Conservation (phyloP, 2,888 invertebrate species). For the Mechanitis messenoides region DNA sequence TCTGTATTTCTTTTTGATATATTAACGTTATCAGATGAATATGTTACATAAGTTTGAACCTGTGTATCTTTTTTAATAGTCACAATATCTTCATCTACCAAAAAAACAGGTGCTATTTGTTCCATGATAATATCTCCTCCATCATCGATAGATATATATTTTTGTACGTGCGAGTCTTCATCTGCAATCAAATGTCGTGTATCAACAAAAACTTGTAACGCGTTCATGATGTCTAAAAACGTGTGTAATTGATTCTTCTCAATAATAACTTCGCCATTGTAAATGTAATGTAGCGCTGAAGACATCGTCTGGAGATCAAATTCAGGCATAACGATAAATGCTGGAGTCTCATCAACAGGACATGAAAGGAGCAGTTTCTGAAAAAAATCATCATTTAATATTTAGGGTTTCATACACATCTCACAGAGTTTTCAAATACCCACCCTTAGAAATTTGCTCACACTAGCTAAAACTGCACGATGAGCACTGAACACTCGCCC, state of each 20-base stretch:
- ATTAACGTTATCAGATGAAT: slow-evolving; percentile 33
- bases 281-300: slow-evolving; percentile 80
- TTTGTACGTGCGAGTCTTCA: neutral
- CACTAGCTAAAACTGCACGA: slow-evolving; percentile 81
- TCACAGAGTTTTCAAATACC: slow-evolving; percentile 14
- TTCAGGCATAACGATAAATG: slow-evolving; percentile 80
- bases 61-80: neutral
- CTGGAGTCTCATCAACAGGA: slow-evolving; percentile 67
- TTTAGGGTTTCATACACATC: neutral
- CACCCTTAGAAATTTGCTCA: slow-evolving; percentile 81
- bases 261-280: slow-evolving; percentile 80
- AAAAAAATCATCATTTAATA: slow-evolving; percentile 29
- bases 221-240: slow-evolving; percentile 76
- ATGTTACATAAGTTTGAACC: neutral
- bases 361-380: slow-evolving; percentile 58
- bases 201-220: slow-evolving; percentile 62
- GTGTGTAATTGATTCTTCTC: slow-evolving; percentile 74
- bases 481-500: slow-evolving; percentile 80
- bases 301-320: slow-evolving; percentile 78
- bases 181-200: slow-evolving; percentile 34
- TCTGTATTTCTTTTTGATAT: slow-evolving; percentile 30
- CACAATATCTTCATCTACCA: neutral
- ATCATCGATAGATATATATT: neutral
- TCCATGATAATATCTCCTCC: neutral
- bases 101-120: neutral